Evolutionary conservation across 2,113 vertebrate species (phyloP), one percentile per base, ranked within the genome.

Genomic region (Choloepus hoffmanni): DNA sequence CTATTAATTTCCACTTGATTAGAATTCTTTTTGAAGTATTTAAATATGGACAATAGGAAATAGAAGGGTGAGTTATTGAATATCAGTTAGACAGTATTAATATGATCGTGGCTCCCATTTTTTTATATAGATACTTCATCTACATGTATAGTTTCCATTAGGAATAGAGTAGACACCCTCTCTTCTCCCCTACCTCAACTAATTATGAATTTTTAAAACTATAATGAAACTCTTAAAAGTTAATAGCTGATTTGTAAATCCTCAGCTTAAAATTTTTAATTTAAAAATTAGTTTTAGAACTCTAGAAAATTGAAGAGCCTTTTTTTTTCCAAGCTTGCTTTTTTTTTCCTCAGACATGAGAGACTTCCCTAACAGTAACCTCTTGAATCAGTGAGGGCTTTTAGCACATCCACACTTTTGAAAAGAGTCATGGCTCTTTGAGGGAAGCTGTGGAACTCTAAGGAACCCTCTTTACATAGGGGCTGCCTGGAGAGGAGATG

Each of bases 11-110:
- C 99, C 98, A 99, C 99, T 99, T 99, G 99, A 99, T 99, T 99
- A 99, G 99, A 99, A 99, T 99, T 99, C 99, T 99, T 99, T 99
- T 99, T 99, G 99, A 99, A 99, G 99, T 99, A 99, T 99, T 99
- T 99, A 99, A 99, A 99, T 98, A 98, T 99, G 99, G 99, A 99
- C 99, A 99, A 99, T 99, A 98, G 99, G 98, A 99, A 99, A 99
- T 98, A 99, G 99, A 99, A 99, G 99, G 99, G 98, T 99, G 99
- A 99, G 99, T 99, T 99, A 99, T 99, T 99, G 99, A 99, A 99
- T 99, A 99, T 99, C 99, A 99, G 99, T 99, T 99, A 99, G 99
- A 99, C 99, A 99, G 99, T 98, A 99, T 99, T 99, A 99, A 99
- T 99, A 99, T 99, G 99, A 99, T 99, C 99, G 98, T 98, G 98